Base-by-base conservation (phyloP, 2,113 vertebrate genomes). In the Labeo catla region DNA sequence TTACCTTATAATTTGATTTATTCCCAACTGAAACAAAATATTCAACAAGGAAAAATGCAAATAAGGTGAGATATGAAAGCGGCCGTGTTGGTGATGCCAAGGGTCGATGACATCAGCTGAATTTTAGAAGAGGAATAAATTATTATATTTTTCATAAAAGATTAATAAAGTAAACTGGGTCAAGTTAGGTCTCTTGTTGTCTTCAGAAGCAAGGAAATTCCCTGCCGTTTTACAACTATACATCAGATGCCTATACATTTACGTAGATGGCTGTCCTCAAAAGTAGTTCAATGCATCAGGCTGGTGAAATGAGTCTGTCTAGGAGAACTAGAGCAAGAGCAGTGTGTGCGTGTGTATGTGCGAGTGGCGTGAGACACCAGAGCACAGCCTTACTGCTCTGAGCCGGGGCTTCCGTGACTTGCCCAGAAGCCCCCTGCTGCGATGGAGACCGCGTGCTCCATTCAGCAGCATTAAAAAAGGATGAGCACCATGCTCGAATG, bases 401-500 rank as follows among this genome's bases (percentile, higher is more conserved):
- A 50, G 23, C 12, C 79, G 84, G 91, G 92, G 92, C 93, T 94
- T 95, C 86, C 94, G 94, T 95, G 94, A 95, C 94, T 95, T 91
- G 87, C 91, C 73, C 79, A 91, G 89, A 89, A 92, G 89, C 92
- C 93, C 93, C 94, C 93, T 93, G 93, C 94, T 95, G 95, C 88
- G 94, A 87, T 86, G 88, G 92, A 91, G 92, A 92, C 89, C 90
- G 88, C 90, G 65, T 87, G 78, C 91, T 91, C 90, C 91, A 92
- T 93, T 93, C 94, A 89, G 89, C 91, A 76, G 74, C 94, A 95
- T 95, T 95, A 95, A 95, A 94, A 94, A 94, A 94, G 93, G 92
- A 95, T 90, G 89, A 90, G 82, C 54, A 59, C 43, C 19, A 47
- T 57, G 81, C 49, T 74, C 72, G 79, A 80, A n/a, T 66, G 70